phyloP scores from a whole-genome alignment of 1,140 invertebrate species.

The Pseudomyrmex sp. region DNA sequence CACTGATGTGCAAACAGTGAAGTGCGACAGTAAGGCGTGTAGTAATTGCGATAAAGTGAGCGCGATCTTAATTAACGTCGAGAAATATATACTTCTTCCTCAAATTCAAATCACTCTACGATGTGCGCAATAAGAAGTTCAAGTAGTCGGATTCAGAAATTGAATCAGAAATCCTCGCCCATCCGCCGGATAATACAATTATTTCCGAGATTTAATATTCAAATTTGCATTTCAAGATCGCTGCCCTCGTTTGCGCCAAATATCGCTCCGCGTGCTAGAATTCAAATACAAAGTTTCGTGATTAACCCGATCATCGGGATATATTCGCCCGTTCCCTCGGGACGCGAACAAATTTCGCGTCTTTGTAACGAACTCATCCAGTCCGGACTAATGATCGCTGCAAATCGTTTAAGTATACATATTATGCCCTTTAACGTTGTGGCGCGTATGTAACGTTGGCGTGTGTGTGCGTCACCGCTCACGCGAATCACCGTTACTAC shows the following conservation, averaged over 20 bases:
- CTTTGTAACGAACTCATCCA: constrained; percentile 52
- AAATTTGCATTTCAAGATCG: not conserved
- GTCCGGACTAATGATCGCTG: constrained; percentile 36
- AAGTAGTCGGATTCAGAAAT: not conserved
- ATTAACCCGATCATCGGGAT: constrained; percentile 29
- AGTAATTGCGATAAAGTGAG: too few species aligned
- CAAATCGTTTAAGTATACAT: constrained; percentile 43
- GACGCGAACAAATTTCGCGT: constrained; percentile 33
- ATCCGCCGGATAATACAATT: not conserved
- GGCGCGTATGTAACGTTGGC: not conserved
- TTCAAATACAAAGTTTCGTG: constrained; percentile 17
- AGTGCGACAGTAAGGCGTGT: too few species aligned
- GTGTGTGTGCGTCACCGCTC: not conserved
- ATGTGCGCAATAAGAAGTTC: not conserved
- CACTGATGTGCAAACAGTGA: not conserved
- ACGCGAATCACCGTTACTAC: constrained; percentile 49
- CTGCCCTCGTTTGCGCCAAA: not conserved
- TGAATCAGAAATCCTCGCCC: not conserved
- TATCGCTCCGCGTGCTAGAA: not conserved
- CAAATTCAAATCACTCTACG: too few species aligned
- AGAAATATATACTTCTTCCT: too few species aligned
- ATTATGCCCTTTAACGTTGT: constrained; percentile 38
- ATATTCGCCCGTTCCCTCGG: not conserved
- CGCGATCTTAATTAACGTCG: too few species aligned
- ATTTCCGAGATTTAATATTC: not conserved